Evolutionary conservation across 2,888 invertebrate species (phyloP).

Genomic region (Teleogryllus oceanicus): DNA sequence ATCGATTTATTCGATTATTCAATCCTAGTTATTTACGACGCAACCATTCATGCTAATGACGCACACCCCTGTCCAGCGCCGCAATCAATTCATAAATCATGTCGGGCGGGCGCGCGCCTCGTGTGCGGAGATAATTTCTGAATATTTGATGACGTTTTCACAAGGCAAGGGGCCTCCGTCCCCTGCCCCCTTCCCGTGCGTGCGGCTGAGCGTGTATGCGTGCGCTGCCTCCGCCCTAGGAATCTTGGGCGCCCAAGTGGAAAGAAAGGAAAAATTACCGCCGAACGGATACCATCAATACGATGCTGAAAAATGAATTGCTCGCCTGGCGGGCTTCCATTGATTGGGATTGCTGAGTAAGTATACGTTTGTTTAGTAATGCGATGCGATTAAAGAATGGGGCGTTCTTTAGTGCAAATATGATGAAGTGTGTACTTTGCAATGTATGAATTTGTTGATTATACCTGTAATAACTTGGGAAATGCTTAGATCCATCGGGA

Average conservation of each 20-base stretch:
- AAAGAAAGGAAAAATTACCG: neutral
- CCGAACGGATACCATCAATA: no score
- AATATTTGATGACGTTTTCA: conserved; percentile 18
- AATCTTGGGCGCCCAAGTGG: neutral
- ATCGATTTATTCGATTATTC: conserved; percentile 10
- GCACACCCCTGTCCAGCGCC: neutral
- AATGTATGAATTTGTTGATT: no score
- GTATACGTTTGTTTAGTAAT: no score
- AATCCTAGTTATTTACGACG: conserved; percentile 5
- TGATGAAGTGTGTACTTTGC: no score
- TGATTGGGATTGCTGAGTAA: no score
- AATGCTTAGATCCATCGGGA: no score
- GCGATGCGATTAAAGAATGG: no score
- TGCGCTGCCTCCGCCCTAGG: neutral
- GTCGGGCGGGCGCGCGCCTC: neutral
- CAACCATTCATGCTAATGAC: neutral
- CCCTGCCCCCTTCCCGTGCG: neutral
- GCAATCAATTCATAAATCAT: conserved; percentile 18
- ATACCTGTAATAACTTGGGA: no score
- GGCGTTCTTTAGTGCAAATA: no score
- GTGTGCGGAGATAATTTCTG: neutral
- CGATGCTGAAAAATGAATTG: no score
- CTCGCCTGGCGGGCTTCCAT: no score
- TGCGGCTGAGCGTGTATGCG: neutral
- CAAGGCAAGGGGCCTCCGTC: neutral